These are phyloP conservation scores for Montipora efflorescens DNA, from an alignment of 64 coral and sea anemone species.

Conservation along the genomic window DNA sequence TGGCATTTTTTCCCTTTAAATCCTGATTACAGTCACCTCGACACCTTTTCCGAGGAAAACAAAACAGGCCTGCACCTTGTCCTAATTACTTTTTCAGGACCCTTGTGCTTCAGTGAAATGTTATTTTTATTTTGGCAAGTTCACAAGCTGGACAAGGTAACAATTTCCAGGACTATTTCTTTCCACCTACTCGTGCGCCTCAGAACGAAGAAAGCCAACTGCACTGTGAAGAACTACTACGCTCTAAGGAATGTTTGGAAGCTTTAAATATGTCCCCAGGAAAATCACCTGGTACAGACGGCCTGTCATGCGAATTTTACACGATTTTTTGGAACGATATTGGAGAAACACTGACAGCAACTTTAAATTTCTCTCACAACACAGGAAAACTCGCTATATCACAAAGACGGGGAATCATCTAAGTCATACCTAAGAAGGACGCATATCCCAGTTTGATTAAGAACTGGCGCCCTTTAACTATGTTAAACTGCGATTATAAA, in stretches of 20 bases:
- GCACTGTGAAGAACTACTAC: background rate
- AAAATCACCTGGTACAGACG: background rate
- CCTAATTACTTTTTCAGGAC: too few relatives aligned
- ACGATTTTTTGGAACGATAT: conserved; percentile 9
- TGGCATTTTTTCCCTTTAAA: too few relatives aligned
- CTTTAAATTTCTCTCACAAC: conserved; percentile 12
- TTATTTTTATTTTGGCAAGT: background rate
- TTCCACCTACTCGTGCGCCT: background rate
- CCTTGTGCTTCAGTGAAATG: too few relatives aligned
- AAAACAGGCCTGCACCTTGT: too few relatives aligned
- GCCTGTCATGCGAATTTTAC: background rate
- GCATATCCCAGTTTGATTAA: too few relatives aligned
- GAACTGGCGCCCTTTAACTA: too few relatives aligned
- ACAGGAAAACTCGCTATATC: background rate
- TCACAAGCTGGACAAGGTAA: background rate
- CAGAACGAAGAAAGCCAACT: background rate
- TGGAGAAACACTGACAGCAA: background rate
- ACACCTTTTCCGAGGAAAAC: too few relatives aligned
- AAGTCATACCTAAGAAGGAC: background rate
- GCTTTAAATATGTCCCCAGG: background rate
- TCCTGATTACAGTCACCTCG: too few relatives aligned
- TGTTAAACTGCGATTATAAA: too few relatives aligned
- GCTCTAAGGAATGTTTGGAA: background rate
- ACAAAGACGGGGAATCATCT: background rate
- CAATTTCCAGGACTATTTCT: background rate